These are phyloP conservation scores for Etia nguti DNA, from an alignment of 2,113 vertebrate species.

Conservation along the genomic window DNA sequence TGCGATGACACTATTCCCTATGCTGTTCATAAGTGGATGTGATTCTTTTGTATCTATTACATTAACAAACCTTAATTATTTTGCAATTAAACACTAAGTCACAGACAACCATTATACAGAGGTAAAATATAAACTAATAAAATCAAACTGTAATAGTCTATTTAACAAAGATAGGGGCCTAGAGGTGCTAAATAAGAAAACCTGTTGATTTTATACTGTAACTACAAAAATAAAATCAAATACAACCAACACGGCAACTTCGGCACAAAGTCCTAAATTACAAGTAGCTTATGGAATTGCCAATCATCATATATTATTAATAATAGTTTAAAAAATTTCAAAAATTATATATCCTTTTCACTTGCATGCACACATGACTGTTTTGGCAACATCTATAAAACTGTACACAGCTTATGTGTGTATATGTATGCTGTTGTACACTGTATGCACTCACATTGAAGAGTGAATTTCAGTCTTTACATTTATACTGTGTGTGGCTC, in stretches of 20 bases:
- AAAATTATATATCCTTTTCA: background rate
- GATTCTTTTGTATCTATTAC: background rate
- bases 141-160: background rate
- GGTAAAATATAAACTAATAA: background rate
- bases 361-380: background rate
- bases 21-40: background rate
- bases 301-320: background rate
- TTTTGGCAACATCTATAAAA: background rate
- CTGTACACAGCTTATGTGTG: background rate
- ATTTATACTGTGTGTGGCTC: background rate
- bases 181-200: background rate
- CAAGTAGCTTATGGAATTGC: background rate
- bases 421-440: background rate
- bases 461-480: background rate
- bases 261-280: background rate
- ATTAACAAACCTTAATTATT: background rate
- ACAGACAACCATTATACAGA: background rate
- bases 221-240: background rate
- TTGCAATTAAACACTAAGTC: background rate
- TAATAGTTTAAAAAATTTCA: accelerated
- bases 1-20: background rate
- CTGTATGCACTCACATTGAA: background rate
- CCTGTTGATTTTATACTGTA: background rate
- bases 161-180: background rate
- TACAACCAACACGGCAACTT: no score